A percentile compares a stretch with the other conserved stretches of the same genome.
Evolutionary conservation across 2,113 vertebrate genomes (phyloP).

Genomic region (Rhynchomys soricoides): DNA sequence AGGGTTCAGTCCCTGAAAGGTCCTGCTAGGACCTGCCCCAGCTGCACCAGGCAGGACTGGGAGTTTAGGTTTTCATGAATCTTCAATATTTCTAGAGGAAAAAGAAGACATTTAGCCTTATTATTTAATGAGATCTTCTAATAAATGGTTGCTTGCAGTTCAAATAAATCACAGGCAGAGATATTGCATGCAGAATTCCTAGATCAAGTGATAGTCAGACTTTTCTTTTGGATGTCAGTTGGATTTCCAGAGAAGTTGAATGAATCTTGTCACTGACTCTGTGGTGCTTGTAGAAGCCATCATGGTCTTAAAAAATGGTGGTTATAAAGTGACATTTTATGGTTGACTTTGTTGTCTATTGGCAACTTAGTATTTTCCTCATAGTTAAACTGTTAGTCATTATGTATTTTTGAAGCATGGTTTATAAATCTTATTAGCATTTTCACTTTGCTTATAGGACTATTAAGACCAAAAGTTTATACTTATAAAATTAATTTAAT

Average conservation of each 20-base stretch:
- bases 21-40: background rate
- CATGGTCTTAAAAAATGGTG: background rate
- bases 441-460: background rate
- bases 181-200: background rate
- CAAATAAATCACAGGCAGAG: background rate
- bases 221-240: background rate
- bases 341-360: background rate
- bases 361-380: background rate
- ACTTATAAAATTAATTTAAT: background rate
- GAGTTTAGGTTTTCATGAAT: background rate
- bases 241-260: background rate
- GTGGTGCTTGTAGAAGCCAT: background rate
- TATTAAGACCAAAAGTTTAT: background rate
- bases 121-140: conserved; percentile 10
- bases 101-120: background rate
- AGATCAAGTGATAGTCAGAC: background rate
- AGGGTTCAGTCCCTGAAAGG: background rate
- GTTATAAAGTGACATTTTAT: background rate
- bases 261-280: background rate
- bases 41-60: background rate
- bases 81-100: background rate
- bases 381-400: background rate
- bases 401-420: background rate
- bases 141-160: conserved; percentile 15
- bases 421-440: background rate